phyloP scores from a whole-genome alignment of 2,888 invertebrate species.

The Invenusta paracnida region DNA sequence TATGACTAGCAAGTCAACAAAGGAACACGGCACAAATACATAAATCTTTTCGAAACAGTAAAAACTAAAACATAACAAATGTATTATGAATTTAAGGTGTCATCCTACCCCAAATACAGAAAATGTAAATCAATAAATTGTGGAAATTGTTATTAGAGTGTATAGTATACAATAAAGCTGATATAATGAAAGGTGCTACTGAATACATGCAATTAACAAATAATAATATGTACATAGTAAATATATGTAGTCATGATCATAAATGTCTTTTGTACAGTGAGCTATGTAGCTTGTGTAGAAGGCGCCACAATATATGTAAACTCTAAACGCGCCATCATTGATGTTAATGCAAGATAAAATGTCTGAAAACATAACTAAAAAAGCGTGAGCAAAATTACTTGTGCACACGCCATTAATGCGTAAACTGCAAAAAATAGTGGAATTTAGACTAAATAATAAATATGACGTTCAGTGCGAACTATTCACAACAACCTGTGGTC shows the following conservation, averaged over 20 bases:
- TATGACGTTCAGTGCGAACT: conserved; percentile 48
- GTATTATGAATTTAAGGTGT: neutral
- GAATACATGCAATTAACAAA: neutral
- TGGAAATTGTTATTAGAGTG: neutral
- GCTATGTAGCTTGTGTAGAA: neutral
- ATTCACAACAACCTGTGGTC: conserved; percentile 55
- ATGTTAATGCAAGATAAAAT: neutral
- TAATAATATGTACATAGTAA: no score
- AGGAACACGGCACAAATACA: neutral
- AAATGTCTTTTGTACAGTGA: neutral
- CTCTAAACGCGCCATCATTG: no score
- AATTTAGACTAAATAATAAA: neutral
- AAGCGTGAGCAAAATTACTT: neutral
- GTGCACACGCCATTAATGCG: neutral
- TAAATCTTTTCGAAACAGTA: neutral
- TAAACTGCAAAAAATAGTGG: neutral
- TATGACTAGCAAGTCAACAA: neutral
- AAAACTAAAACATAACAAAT: neutral
- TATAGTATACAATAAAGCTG: neutral
- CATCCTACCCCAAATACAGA: neutral
- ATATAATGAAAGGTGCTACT: neutral
- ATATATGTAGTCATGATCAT: neutral
- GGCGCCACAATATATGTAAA: no score
- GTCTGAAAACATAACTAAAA: neutral
- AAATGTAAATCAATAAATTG: no score